phyloP scores from a whole-genome alignment of 2,888 invertebrate genomes.

The Chloroclysta siterata region DNA sequence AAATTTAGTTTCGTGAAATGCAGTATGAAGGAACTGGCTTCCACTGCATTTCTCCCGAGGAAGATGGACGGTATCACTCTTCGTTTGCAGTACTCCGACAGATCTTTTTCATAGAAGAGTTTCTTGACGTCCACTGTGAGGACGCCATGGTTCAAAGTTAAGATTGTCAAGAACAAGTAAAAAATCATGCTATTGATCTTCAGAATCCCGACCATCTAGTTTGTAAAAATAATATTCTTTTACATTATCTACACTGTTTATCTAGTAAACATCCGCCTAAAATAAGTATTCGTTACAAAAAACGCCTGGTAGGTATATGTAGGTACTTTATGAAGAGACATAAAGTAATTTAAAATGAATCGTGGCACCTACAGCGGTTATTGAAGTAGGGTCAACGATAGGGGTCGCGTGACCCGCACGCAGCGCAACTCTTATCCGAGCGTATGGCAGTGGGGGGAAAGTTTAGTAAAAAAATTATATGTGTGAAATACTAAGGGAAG shows the following conservation, averaged over 20 bases:
- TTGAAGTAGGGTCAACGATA: constrained; percentile 52
- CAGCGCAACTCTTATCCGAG: constrained; percentile 46
- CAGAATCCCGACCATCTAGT: constrained; percentile 13
- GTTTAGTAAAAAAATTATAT: too few species aligned
- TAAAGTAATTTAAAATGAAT: neutral
- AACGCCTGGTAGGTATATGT: neutral
- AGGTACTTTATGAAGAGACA: neutral
- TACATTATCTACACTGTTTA: too few species aligned
- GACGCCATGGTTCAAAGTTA: constrained; percentile 7
- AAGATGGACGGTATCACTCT: constrained; percentile 72
- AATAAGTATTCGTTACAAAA: too few species aligned
- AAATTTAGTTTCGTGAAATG: constrained; percentile 67
- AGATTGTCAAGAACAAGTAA: neutral
- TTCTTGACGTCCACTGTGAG: constrained; percentile 35
- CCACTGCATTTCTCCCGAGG: constrained; percentile 64
- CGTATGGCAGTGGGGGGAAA: constrained; percentile 16
- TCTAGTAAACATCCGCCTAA: too few species aligned
- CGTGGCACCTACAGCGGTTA: constrained; percentile 6
- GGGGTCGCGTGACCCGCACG: constrained; percentile 67
- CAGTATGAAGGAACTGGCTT: constrained; percentile 65
- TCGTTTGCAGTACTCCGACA: constrained; percentile 72
- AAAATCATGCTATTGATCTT: constrained; percentile 12
- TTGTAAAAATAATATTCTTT: too few species aligned
- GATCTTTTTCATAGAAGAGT: constrained; percentile 64
- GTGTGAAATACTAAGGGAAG: too few species aligned